phyloP scores from a whole-genome alignment of 2,888 invertebrate species.

The Oscheius myriophilus region DNA sequence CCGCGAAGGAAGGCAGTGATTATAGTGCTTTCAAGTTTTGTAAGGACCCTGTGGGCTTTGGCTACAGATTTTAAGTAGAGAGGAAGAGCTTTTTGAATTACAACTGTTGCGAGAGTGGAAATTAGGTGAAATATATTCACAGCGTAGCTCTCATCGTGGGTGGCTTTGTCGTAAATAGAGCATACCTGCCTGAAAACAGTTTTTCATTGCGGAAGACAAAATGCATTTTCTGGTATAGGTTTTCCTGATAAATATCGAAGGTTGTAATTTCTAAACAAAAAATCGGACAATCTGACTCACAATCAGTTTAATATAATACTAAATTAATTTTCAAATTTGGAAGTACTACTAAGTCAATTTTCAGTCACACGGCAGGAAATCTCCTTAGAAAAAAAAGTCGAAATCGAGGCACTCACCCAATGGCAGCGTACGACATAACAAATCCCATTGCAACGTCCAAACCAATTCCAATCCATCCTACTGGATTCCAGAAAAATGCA shows the following conservation, averaged over 20 bases:
- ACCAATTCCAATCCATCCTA: slow-evolving; percentile 5
- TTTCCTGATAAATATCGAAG: no score
- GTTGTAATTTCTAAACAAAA: no score
- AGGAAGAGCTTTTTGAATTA: not conserved
- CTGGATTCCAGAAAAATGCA: slow-evolving; percentile 4
- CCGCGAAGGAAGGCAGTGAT: slow-evolving; percentile 11
- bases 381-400: no score
- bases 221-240: not conserved
- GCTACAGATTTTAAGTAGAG: not conserved
- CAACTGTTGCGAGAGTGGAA: slow-evolving; percentile 3
- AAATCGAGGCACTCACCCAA: not conserved
- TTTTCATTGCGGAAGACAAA: no score
- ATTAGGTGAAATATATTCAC: not conserved
- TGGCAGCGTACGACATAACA: not conserved
- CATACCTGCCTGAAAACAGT: slow-evolving; percentile 12
- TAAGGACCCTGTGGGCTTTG: slow-evolving; percentile 1
- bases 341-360: no score
- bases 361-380: no score
- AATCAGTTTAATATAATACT: no score
- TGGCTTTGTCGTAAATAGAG: slow-evolving; percentile 5
- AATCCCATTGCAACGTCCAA: not conserved
- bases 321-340: no score
- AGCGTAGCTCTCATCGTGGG: slow-evolving; percentile 6
- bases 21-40: slow-evolving; percentile 5
- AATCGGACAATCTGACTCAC: no score